These are phyloP conservation scores for Salpingus planirostris DNA, from an alignment of 2,888 invertebrate species.

Conservation along the genomic window DNA sequence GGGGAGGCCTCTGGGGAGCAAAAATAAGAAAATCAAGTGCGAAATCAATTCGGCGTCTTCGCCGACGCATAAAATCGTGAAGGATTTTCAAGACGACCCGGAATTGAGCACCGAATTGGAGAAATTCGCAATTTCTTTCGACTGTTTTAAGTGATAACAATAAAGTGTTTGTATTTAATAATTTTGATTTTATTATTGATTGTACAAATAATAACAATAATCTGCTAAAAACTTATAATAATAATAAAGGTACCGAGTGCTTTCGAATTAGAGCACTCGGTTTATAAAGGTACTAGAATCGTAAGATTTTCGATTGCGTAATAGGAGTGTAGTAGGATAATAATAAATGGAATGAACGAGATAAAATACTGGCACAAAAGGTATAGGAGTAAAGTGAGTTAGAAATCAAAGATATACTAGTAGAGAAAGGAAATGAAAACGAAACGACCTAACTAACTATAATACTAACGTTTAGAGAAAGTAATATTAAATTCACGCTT, in stretches of 20 bases:
- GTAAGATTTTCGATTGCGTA: too few relatives aligned
- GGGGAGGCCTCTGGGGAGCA: slow-evolving; percentile 28
- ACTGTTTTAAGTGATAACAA: slow-evolving; percentile 10
- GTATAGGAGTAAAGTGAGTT: too few relatives aligned
- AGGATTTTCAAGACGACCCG: slow-evolving; percentile 39
- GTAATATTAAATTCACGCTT: slow-evolving; percentile 9
- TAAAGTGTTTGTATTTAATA: too few relatives aligned
- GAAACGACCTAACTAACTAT: slow-evolving; percentile 3
- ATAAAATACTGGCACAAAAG: slow-evolving; percentile 18
- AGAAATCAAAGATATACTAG: slow-evolving; percentile 10
- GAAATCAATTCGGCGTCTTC: slow-evolving; percentile 1
- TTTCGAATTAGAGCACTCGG: too few relatives aligned
- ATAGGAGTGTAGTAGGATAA: background rate
- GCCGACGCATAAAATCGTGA: slow-evolving; percentile 7
- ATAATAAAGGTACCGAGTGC: too few relatives aligned
- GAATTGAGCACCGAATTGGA: slow-evolving; percentile 37
- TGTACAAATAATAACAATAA: too few relatives aligned
- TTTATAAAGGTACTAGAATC: too few relatives aligned
- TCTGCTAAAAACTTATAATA: too few relatives aligned
- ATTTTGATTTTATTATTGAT: too few relatives aligned
- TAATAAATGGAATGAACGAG: slow-evolving; percentile 4
- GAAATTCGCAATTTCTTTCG: slow-evolving; percentile 28
- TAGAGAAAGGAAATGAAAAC: slow-evolving; percentile 14
- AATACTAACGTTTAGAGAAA: slow-evolving; percentile 12
- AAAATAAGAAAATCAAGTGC: slow-evolving; percentile 19